A percentile compares a stretch with the other conserved stretches of the same genome.
Conservation (phyloP, 1,140 invertebrate genomes). For the Atta cephalotes region DNA sequence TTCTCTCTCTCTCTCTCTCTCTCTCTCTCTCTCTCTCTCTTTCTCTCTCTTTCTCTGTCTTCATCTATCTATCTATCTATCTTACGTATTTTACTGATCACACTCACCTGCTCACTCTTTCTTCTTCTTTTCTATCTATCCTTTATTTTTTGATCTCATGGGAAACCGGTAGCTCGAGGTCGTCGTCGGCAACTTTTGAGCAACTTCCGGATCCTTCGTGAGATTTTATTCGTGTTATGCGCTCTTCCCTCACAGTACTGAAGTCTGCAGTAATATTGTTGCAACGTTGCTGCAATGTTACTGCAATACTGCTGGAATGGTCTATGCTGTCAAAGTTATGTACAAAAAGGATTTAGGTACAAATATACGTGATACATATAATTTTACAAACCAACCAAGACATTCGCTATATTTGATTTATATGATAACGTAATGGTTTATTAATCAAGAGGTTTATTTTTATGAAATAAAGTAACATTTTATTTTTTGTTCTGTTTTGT, state of each 20-base stretch:
- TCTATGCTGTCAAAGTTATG: neutral
- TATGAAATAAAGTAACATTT: neutral
- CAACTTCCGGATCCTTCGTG: constrained; percentile 30
- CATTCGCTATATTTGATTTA: neutral
- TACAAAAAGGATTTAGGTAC: neutral
- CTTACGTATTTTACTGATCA: constrained; percentile 31
- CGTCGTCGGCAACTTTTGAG: constrained; percentile 16
- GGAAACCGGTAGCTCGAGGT: constrained; percentile 42
- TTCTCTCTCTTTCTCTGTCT: neutral
- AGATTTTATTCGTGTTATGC: neutral
- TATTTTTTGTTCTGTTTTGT: neutral
- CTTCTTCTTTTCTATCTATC: neutral
- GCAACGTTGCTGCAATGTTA: too few relatives aligned
- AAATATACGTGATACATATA: neutral
- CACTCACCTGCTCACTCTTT: neutral
- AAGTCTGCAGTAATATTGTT: too few relatives aligned
- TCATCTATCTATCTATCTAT: neutral
- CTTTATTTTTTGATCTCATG: constrained; percentile 5
- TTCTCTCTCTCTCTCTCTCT: constrained; percentile 10
- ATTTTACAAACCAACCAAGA: neutral
- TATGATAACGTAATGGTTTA: neutral
- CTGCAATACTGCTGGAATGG: too few relatives aligned
- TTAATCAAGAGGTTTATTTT: neutral
- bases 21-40: neutral
- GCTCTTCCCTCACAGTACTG: too few relatives aligned